Percentiles rank a stretch among this genome's conserved stretches.
Evolutionary conservation across 2,888 invertebrate species (phyloP).

Genomic region (Smittia sp.): DNA sequence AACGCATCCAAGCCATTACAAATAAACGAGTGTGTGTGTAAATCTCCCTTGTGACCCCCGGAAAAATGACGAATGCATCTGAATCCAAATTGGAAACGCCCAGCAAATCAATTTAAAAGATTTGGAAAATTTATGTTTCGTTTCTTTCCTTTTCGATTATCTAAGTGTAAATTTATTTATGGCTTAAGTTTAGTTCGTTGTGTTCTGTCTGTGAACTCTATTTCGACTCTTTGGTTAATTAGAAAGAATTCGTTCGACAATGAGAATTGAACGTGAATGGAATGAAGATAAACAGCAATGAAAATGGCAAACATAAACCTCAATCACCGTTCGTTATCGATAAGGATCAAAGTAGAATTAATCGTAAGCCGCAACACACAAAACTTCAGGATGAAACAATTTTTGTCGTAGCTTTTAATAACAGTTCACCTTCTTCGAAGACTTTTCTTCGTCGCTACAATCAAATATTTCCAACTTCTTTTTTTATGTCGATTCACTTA

Average conservation of each 20-base stretch:
- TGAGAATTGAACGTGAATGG: no score
- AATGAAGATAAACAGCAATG: no score
- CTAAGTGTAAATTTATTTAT: neutral
- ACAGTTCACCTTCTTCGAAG: neutral
- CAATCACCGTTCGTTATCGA: slow-evolving; percentile 4
- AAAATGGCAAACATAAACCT: neutral
- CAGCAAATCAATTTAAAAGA: neutral
- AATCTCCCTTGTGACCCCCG: neutral
- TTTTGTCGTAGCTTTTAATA: slow-evolving; percentile 6
- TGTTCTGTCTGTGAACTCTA: no score
- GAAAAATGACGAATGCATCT: neutral
- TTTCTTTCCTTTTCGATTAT: neutral
- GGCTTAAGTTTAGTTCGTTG: neutral
- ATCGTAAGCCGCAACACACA: neutral
- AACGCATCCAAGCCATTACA: neutral
- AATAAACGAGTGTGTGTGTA: neutral
- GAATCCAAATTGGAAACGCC: neutral
- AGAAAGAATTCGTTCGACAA: no score
- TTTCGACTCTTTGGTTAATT: no score
- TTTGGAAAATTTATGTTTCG: neutral
- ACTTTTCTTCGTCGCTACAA: neutral
- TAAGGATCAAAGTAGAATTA: slow-evolving; percentile 1
- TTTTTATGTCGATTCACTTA: neutral
- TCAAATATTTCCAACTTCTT: neutral
- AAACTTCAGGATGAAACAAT: neutral